These are phyloP conservation scores for Neria commutata DNA, from an alignment of 2,888 invertebrate genomes.

Conservation along the genomic window DNA sequence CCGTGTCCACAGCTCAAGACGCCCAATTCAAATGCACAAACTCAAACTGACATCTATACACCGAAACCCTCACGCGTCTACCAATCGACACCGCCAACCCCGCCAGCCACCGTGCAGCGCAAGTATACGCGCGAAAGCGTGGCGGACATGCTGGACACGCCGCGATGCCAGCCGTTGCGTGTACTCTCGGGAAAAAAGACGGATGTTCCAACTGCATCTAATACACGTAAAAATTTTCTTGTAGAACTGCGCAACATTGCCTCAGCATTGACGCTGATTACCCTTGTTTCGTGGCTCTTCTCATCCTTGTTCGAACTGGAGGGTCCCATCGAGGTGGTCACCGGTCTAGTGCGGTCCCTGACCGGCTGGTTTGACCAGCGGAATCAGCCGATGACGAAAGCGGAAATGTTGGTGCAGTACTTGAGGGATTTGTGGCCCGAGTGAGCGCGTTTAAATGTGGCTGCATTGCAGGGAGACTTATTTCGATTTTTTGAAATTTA, in stretches of 20 bases:
- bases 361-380: slow-evolving; percentile 18
- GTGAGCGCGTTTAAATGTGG: too few relatives aligned
- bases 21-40: slow-evolving; percentile 22
- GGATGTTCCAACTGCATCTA: too few relatives aligned
- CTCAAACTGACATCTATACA: slow-evolving; percentile 19
- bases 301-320: slow-evolving; percentile 30
- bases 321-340: slow-evolving; percentile 21
- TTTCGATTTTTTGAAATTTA: too few relatives aligned
- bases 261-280: slow-evolving; percentile 28
- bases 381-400: slow-evolving; percentile 31
- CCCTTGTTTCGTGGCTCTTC: slow-evolving; percentile 30
- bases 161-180: slow-evolving; percentile 17
- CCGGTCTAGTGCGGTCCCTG: slow-evolving; percentile 8
- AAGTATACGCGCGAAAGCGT: slow-evolving; percentile 16
- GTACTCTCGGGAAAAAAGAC: slow-evolving; percentile 19
- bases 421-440: slow-evolving; percentile 26
- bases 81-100: slow-evolving; percentile 11
- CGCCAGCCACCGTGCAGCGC: not conserved
- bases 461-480: too few relatives aligned
- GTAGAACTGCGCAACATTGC: slow-evolving; percentile 28
- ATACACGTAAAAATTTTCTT: not conserved
- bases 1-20: not conserved
- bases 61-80: not conserved
- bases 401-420: slow-evolving; percentile 27
- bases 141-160: slow-evolving; percentile 19